Evolutionary conservation across 64 coral and sea anemone species (phyloP).

Genomic region (Stichodactyla helianthus): DNA sequence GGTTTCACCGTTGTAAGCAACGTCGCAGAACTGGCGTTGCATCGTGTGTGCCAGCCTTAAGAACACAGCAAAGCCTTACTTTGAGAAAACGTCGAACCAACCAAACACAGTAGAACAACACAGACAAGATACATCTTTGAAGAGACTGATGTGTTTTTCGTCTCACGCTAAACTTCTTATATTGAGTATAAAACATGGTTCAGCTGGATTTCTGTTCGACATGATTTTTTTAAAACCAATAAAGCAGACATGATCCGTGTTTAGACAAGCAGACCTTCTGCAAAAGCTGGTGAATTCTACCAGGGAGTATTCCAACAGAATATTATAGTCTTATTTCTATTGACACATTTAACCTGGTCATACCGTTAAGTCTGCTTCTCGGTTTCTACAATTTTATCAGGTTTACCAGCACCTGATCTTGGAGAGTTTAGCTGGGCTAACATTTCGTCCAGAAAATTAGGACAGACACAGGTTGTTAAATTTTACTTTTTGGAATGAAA

Average conservation of each 20-base stretch:
- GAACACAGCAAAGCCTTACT: background rate
- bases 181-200: background rate
- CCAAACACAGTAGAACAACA: background rate
- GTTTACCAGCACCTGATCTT: background rate
- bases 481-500: background rate
- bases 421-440: background rate
- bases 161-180: background rate
- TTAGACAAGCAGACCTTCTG: background rate
- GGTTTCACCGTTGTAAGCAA: background rate
- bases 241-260: background rate
- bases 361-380: background rate
- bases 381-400: background rate
- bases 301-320: too few relatives aligned
- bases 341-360: too few relatives aligned
- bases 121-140: background rate
- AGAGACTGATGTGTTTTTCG: background rate
- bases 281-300: background rate
- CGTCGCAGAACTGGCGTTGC: background rate
- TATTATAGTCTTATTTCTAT: too few relatives aligned
- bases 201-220: background rate
- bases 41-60: background rate
- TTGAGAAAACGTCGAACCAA: background rate
- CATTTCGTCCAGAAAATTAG: background rate
- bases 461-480: background rate
- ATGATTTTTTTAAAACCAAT: background rate